Base-by-base conservation (phyloP, 2,113 vertebrate species). In the Poeciliopsis prolifica region DNA sequence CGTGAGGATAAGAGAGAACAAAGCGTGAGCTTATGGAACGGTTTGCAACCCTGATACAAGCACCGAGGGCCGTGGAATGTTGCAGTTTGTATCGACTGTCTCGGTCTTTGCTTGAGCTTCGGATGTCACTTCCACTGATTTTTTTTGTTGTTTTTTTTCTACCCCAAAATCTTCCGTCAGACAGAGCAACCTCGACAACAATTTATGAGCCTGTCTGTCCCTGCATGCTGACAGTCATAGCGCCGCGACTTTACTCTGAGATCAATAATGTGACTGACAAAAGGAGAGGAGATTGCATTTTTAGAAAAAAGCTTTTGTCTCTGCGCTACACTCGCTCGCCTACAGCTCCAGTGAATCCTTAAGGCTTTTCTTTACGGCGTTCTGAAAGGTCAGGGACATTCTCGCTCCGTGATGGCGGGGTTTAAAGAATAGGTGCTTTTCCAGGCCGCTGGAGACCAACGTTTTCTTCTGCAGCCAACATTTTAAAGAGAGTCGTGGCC, bases 351-450 rank as follows among this genome's bases (percentile, higher is more conserved):
- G 0, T 72, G 48, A 37, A 63, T 77, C 40, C 65, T 37, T 28
- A 42, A 42, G 77, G 74, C 65, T 74, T 75, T 70, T 77, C 61
- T 86, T 88, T 84, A 84, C 68, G 37, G 77, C 72, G 3, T 19
- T 35, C 17, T 74, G 42, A 63, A 58, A 72, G 81, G 78, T 82
- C 63, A 80, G 5, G 44, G 65, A 83, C 61, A 40, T 51, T 68
- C 68, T 61, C 28, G 37, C 1, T 24, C 1, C 37, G 19, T 65
- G 42, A 67, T 66, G 44, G 61, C 67, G 58, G 30, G 2, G 42
- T 37, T 17, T 44, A 65, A 60, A 61, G 74, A 83, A 74, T 60
- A 26, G 61, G 17, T 42, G 3, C 2, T 42, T 42, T 33, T 78
- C 69, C 72, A 83, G 75, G 75, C 79, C 62, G 22, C 22, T 58